These are phyloP conservation scores for Cerastis rubricosa DNA, from an alignment of 2,888 invertebrate species.

Conservation along the genomic window DNA sequence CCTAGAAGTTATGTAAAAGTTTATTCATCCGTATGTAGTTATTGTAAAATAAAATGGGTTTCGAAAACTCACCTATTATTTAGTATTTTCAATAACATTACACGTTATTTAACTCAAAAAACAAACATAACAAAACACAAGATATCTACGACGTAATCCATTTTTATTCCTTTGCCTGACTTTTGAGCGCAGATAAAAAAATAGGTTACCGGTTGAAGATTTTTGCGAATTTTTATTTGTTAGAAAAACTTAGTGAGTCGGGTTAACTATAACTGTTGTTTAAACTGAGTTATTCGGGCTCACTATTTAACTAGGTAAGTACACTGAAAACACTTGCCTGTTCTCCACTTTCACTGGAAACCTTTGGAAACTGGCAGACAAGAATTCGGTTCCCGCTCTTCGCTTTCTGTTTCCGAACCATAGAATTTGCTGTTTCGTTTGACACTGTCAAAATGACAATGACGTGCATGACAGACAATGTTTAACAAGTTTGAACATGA, in stretches of 20 bases:
- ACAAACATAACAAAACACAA: slow-evolving; percentile 10
- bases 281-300: not conserved
- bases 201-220: not conserved
- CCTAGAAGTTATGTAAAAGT: slow-evolving; percentile 17
- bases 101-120: slow-evolving; percentile 9
- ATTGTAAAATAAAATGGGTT: not conserved
- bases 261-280: not conserved
- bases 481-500: slow-evolving; percentile 6
- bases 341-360: not conserved
- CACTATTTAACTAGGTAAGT: not conserved
- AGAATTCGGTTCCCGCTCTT: slow-evolving; percentile 2
- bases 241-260: not conserved
- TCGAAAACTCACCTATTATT: slow-evolving; percentile 14
- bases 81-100: not conserved
- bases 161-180: slow-evolving; percentile 53
- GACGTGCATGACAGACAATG: not conserved
- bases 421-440: not conserved
- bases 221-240: not conserved
- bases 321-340: not conserved
- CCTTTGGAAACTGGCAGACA: slow-evolving; percentile 6
- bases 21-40: not conserved
- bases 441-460: not conserved
- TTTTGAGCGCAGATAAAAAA: slow-evolving; percentile 39
- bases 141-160: slow-evolving; percentile 23
- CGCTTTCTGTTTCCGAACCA: slow-evolving; percentile 9